Evolutionary conservation across 2,888 invertebrate species (phyloP).

Genomic region (Amblyjoppa fuscipennis): DNA sequence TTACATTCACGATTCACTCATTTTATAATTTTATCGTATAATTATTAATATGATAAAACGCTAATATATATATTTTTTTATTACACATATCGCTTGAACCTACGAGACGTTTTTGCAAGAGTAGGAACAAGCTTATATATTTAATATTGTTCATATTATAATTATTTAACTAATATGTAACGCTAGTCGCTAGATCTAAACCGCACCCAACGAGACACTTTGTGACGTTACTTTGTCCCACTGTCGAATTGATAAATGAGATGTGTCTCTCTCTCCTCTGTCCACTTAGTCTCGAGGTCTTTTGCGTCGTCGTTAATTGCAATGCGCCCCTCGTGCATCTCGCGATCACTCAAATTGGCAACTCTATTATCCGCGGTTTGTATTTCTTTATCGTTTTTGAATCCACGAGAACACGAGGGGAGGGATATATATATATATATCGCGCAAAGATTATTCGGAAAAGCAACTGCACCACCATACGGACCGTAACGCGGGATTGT

Average conservation of each 20-base stretch:
- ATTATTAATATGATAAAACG: slow-evolving; percentile 75
- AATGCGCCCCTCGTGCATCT: not conserved
- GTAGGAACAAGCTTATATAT: slow-evolving; percentile 67
- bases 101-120: slow-evolving; percentile 52
- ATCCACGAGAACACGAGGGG: slow-evolving; percentile 8
- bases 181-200: slow-evolving; percentile 67
- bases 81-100: slow-evolving; percentile 70
- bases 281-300: slow-evolving; percentile 21
- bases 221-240: slow-evolving; percentile 33
- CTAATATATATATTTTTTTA: slow-evolving; percentile 71
- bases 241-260: slow-evolving; percentile 26
- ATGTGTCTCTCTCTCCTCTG: slow-evolving; percentile 19
- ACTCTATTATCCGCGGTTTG: slow-evolving; percentile 10
- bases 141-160: slow-evolving; percentile 71
- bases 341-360: slow-evolving; percentile 10
- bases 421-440: not conserved
- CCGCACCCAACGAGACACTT: slow-evolving; percentile 76
- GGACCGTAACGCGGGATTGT: slow-evolving; percentile 8
- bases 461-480: slow-evolving; percentile 11
- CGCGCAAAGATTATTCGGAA: slow-evolving; percentile 4
- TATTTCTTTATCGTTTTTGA: not conserved
- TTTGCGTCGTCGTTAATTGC: slow-evolving; percentile 8
- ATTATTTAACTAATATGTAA: slow-evolving; percentile 73
- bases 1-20: slow-evolving; percentile 72
- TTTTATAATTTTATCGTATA: slow-evolving; percentile 65